phyloP scores from a whole-genome alignment of 2,888 invertebrate genomes.

The Sepiola atlantica region DNA sequence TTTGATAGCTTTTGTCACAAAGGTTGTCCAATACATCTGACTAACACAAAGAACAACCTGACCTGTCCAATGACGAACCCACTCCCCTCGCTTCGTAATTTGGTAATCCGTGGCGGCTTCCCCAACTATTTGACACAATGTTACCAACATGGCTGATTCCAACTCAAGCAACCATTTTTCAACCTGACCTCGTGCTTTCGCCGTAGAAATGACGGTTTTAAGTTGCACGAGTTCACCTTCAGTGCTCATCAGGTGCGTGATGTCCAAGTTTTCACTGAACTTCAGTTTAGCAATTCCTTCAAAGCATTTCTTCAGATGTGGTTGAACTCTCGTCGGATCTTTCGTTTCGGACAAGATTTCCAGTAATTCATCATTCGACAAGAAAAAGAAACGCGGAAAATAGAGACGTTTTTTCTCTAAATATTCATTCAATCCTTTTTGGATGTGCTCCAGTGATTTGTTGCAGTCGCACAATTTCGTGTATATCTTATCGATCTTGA shows the following conservation, averaged over 20 bases:
- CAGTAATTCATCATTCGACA: slow-evolving; percentile 92
- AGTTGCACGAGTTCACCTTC: slow-evolving; percentile 70
- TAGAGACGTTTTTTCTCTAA: slow-evolving; percentile 93
- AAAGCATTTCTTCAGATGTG: slow-evolving; percentile 73
- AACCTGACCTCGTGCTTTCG: slow-evolving; percentile 88
- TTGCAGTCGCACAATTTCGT: slow-evolving; percentile 90
- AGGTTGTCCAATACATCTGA: slow-evolving; percentile 68
- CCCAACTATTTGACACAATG: slow-evolving; percentile 81
- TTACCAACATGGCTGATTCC: slow-evolving; percentile 88
- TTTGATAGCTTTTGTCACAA: slow-evolving; percentile 64
- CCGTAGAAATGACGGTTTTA: slow-evolving; percentile 66
- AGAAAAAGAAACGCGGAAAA: slow-evolving; percentile 95
- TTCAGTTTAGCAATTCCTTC: slow-evolving; percentile 69
- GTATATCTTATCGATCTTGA: slow-evolving; percentile 83
- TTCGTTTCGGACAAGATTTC: slow-evolving; percentile 96
- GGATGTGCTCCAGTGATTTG: slow-evolving; percentile 88
- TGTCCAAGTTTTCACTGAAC: slow-evolving; percentile 71
- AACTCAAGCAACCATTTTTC: slow-evolving; percentile 93
- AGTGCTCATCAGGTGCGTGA: slow-evolving; percentile 71
- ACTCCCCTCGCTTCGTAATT: slow-evolving; percentile 74
- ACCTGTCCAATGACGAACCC: slow-evolving; percentile 75
- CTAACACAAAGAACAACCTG: slow-evolving; percentile 73
- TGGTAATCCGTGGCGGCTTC: slow-evolving; percentile 84
- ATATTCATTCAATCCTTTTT: slow-evolving; percentile 91
- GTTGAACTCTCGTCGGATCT: slow-evolving; percentile 83